Evolutionary conservation across 1,140 invertebrate species (phyloP), one percentile per base, ranked within the genome.

Genomic region (Lepidurus arcticus): DNA sequence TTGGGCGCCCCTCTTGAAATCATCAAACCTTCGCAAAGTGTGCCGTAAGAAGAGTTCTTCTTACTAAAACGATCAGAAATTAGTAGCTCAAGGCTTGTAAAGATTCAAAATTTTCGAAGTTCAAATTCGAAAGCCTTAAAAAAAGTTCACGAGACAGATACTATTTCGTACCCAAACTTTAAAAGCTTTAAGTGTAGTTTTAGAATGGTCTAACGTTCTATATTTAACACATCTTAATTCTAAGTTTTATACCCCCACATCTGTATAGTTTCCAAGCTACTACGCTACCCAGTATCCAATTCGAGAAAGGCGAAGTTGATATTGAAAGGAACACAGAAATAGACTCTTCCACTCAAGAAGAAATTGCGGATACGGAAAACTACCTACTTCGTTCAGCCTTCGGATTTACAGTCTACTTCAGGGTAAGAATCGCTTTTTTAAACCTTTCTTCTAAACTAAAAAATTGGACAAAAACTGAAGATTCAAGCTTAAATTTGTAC

Each of bases 21-120:
- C 74, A 7, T 75, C 74, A 75, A 75, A 24, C 74, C 74, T 75
- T 75, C 42, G 13, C 74, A 75, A 42, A 24, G 5, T 16, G n/a
- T 75, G 74, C 34, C 74, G 34, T 75, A 42, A 75, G 1, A n/a
- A n/a, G 0, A 65, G 6, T 13, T 65, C 16, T 47, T 21, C 13
- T 13, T 65, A 0, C 26, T 26, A 26, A 26, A 26, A 26, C 1
- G 1, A 26, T 26, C 26, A 26, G 26, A 26, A 26, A 26, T 26
- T 2, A 26, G 26, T 26, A 26, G 26, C 26, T 26, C 26, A 26
- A 26, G 1, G 26, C 26, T 1, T 1, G 26, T 26, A 26, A 26
- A 26, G 26, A 1, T 1, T 26, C 26, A 26, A 26, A 26, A 26
- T 26, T 26, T 26, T 0, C 26, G 0, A 26, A 26, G 26, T 26